A percentile compares a stretch with the other conserved stretches of the same genome.
Conservation (phyloP, 2,797 vertebrate species). For the Oreortyx pictus region DNA sequence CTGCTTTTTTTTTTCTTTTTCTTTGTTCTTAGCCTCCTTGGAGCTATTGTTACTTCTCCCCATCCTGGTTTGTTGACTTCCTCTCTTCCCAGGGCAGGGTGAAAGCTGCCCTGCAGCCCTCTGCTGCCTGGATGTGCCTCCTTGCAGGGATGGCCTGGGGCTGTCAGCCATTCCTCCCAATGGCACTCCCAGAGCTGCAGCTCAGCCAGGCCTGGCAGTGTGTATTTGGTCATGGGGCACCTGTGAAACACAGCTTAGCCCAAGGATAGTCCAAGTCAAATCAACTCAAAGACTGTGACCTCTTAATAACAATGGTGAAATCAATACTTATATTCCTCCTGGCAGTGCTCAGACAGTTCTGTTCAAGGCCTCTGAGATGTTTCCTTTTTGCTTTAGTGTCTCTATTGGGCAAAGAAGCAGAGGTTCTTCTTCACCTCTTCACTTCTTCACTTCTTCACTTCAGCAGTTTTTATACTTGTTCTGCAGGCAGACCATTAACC, state of each 20-base stretch:
- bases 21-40: neutral
- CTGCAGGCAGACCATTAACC: neutral
- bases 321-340: neutral
- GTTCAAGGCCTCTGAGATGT: neutral
- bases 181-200: neutral
- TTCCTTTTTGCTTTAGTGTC: neutral
- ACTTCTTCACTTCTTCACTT: neutral
- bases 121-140: fast-evolving
- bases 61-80: neutral
- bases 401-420: neutral
- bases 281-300: neutral
- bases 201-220: neutral
- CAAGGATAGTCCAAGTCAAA: fast-evolving
- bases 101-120: fast-evolving
- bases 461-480: neutral
- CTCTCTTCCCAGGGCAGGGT: neutral
- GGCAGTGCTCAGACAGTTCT: neutral
- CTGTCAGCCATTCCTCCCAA: neutral
- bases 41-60: neutral
- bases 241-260: neutral
- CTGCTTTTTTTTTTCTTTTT: neutral
- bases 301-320: neutral
- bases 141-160: fast-evolving
- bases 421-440: neutral
- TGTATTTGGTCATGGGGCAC: fast-evolving